Evolutionary conservation across 2,113 vertebrate genomes (phyloP).

Genomic region (Labeo catla): DNA sequence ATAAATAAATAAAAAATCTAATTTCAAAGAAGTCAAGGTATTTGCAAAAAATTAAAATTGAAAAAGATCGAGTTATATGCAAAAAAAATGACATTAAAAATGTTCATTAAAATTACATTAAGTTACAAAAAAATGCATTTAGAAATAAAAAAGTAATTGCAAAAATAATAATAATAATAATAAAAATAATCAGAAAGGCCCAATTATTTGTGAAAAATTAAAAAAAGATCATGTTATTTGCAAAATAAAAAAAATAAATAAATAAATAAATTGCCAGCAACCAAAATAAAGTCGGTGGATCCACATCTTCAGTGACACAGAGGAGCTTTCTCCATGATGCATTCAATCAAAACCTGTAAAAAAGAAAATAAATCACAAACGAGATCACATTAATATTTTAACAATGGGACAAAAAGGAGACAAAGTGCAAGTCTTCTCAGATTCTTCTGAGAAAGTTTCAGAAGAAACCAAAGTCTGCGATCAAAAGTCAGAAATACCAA

Average conservation of each 20-base stretch:
- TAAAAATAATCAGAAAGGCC: background rate
- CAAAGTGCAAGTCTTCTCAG: background rate
- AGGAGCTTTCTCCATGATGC: no score
- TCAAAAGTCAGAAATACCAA: background rate
- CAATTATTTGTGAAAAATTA: background rate
- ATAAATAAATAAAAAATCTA: no score
- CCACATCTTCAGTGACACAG: no score
- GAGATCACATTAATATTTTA: background rate
- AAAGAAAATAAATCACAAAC: background rate
- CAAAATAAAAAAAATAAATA: no score
- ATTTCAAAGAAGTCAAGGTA: no score
- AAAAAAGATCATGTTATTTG: background rate
- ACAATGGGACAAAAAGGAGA: background rate
- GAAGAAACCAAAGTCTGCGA: no score
- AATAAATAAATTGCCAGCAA: no score
- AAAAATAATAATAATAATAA: background rate
- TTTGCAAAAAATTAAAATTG: no score
- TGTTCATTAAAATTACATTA: background rate
- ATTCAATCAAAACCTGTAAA: background rate
- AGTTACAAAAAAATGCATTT: no score
- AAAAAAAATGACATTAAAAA: no score
- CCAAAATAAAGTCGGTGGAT: no score
- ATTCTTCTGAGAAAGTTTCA: background rate
- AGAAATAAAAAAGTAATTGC: background rate
- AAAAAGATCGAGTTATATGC: no score